Conservation (phyloP, 2,113 vertebrate species). For the Gavia stellata region DNA sequence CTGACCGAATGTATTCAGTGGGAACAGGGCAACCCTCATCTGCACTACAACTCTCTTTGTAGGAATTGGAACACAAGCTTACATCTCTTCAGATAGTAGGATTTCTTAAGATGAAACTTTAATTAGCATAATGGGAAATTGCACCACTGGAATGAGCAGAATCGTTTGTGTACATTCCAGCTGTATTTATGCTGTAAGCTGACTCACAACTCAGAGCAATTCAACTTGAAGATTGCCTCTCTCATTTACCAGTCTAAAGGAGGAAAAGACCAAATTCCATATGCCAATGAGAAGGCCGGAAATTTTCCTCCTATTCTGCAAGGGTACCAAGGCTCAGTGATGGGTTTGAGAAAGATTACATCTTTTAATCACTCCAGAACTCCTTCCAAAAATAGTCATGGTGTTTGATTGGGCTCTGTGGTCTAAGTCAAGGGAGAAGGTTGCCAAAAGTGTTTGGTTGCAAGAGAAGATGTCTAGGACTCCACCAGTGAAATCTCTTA, state of each 20-base stretch:
- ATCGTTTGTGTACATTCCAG: constrained; percentile 14
- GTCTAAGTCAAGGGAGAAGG: background rate
- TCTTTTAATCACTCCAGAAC: background rate
- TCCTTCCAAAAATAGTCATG: background rate
- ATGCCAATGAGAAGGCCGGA: background rate
- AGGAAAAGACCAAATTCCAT: background rate
- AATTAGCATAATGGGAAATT: constrained; percentile 60
- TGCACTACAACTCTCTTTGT: background rate
- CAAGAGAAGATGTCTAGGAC: background rate
- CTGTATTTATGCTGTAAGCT: constrained; percentile 39
- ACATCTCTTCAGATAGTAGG: background rate
- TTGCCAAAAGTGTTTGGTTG: background rate
- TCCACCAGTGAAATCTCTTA: background rate
- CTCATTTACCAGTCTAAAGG: background rate
- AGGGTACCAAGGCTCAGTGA: background rate
- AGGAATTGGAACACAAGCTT: background rate
- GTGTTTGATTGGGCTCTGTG: background rate
- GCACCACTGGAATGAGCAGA: constrained; percentile 36
- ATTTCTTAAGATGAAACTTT: background rate
- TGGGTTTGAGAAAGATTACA: background rate
- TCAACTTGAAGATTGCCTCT: background rate
- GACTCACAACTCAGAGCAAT: constrained; percentile 24
- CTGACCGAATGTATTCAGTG: background rate
- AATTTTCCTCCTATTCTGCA: background rate
- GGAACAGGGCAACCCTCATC: background rate